Evolutionary conservation across 2,888 invertebrate genomes (phyloP).

Genomic region (Noctua janthina): DNA sequence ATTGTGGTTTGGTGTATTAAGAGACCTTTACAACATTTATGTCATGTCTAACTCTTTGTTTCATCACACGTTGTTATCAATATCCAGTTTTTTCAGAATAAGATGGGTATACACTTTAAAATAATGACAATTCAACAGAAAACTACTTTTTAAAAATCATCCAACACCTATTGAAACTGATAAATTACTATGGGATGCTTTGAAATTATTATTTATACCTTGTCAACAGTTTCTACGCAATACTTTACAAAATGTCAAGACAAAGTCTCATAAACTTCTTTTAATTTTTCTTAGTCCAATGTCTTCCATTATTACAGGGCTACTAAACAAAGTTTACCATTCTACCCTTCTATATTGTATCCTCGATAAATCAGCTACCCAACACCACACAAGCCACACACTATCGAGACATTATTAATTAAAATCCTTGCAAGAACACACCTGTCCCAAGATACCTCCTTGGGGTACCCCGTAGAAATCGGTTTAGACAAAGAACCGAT

Average conservation of each 20-base stretch:
- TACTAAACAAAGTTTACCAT: conserved; percentile 61
- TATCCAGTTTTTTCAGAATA: background rate
- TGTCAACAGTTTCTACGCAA: background rate
- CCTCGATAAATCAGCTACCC: conserved; percentile 72
- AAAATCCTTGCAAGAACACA: conserved; percentile 85
- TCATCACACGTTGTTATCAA: too few species aligned
- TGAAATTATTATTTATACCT: background rate
- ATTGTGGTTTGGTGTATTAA: background rate
- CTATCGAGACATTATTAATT: conserved; percentile 89
- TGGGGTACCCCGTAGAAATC: conserved; percentile 70
- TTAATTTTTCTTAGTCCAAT: conserved; percentile 10
- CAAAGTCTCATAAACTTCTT: background rate
- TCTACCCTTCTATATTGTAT: conserved; percentile 53
- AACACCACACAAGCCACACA: conserved; percentile 79
- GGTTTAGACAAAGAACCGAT: conserved; percentile 81
- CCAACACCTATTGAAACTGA: background rate
- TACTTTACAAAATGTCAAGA: background rate
- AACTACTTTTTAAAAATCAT: background rate
- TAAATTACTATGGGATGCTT: background rate
- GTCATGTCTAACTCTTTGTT: background rate
- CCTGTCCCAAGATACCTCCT: conserved; percentile 82
- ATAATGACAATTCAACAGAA: background rate
- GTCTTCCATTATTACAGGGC: conserved; percentile 39
- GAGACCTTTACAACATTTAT: background rate
- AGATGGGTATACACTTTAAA: background rate